Percentiles rank a stretch among this genome's conserved stretches.
These are phyloP conservation scores for Elachura formosa DNA, from an alignment of 2,113 vertebrate species.

Conservation along the genomic window DNA sequence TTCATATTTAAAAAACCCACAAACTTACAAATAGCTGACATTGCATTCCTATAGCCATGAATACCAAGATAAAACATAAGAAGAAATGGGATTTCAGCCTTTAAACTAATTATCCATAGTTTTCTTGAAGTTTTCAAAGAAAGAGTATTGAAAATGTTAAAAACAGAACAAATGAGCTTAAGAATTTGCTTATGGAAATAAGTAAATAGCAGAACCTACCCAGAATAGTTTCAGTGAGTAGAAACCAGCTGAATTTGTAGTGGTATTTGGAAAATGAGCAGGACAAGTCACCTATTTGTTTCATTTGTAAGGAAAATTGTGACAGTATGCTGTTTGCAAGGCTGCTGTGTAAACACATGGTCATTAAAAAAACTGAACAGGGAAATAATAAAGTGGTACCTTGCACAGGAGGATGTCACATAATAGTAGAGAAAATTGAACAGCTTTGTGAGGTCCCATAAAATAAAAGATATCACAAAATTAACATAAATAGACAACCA, in stretches of 20 bases:
- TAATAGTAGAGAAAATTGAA: neutral
- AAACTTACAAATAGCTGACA: neutral
- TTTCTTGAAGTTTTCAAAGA: conserved; percentile 1
- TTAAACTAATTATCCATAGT: neutral
- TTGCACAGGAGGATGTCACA: neutral
- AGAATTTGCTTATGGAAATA: neutral
- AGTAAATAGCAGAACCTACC: neutral
- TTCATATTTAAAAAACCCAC: neutral
- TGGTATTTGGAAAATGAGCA: neutral
- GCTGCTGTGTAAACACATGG: neutral
- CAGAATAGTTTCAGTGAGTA: neutral
- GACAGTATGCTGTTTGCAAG: neutral
- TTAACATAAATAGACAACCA: neutral
- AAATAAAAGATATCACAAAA: neutral
- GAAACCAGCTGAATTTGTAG: neutral
- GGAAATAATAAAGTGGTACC: neutral
- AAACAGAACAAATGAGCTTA: neutral
- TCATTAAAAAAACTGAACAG: neutral
- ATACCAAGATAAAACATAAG: neutral
- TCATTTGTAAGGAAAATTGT: neutral
- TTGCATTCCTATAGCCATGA: neutral
- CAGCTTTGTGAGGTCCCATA: neutral
- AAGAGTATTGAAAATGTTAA: neutral
- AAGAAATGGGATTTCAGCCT: conserved; percentile 14
- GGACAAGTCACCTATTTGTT: neutral